A percentile compares a stretch with the other conserved stretches of the same genome.
These are phyloP conservation scores for Danio rerio DNA, from an alignment of 2,113 vertebrate species.

Conservation along the genomic window GRCz12tu NC_133181.1:45999001-45999500, in stretches of 20 bases:
- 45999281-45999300: constrained; percentile 49
- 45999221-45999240: constrained; percentile 61
- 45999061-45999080: constrained; percentile 69
- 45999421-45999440: background rate
- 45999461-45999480: background rate
- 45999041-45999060: constrained; percentile 71
- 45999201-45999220: constrained; percentile 49
- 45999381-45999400: background rate
- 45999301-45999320: background rate
- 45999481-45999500: background rate
- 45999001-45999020: constrained; percentile 72
- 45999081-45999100: constrained; percentile 71
- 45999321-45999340: background rate
- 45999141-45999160: constrained; percentile 74
- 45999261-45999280: constrained; percentile 57
- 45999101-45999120: constrained; percentile 76
- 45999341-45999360: background rate
- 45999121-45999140: constrained; percentile 69
- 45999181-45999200: constrained; percentile 67
- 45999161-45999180: constrained; percentile 69
- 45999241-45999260: constrained; percentile 60
- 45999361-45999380: background rate
- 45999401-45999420: background rate
- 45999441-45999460: no score
- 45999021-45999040: constrained; percentile 68